Percentiles rank a stretch among this genome's conserved stretches.
Evolutionary conservation across 2,797 vertebrate species (phyloP).

Genomic region (Lophotriccus pileatus): DNA sequence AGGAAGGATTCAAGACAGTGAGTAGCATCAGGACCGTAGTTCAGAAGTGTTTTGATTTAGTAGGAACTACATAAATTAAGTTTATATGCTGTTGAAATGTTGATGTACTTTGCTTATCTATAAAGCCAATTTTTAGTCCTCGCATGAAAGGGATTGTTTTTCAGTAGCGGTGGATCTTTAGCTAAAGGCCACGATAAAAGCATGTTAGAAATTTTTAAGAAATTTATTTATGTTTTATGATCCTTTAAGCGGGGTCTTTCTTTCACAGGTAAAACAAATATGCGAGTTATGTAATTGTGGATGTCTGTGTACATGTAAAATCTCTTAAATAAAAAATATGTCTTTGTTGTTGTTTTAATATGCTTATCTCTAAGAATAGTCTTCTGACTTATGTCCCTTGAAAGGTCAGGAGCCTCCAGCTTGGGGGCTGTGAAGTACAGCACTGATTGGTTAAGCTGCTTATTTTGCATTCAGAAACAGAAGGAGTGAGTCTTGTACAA

Average conservation of each 20-base stretch:
- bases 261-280: background rate
- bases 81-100: background rate
- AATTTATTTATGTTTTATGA: background rate
- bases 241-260: background rate
- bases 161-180: background rate
- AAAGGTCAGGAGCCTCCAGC: background rate
- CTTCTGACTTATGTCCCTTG: background rate
- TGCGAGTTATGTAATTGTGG: background rate
- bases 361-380: background rate
- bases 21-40: background rate
- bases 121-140: background rate
- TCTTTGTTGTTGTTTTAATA: background rate
- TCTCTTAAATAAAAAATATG: background rate
- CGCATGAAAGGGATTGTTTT: background rate
- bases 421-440: background rate
- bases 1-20: background rate
- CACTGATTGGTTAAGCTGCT: background rate
- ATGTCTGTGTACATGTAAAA: background rate
- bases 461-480: background rate
- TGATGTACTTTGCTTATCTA: background rate
- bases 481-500: background rate
- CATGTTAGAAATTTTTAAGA: background rate
- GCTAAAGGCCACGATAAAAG: background rate
- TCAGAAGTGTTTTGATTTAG: background rate
- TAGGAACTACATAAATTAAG: background rate